Evolutionary conservation across 1,140 invertebrate species (phyloP).

Genomic region (Cotesia glomerata): DNA sequence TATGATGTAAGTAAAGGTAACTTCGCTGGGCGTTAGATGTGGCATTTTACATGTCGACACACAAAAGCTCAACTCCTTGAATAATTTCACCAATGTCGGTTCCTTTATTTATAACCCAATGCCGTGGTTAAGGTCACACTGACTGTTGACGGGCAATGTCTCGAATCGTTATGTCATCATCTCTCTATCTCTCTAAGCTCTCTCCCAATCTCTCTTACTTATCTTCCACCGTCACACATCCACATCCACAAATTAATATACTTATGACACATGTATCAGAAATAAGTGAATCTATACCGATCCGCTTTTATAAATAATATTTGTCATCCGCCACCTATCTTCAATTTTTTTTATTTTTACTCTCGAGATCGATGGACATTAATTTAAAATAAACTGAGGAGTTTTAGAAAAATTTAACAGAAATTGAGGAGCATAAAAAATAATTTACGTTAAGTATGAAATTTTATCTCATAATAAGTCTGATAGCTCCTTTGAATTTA

Average conservation of each 20-base stretch:
- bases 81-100: conserved; percentile 30
- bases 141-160: conserved; percentile 18
- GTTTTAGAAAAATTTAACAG: no score
- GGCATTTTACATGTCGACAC: not conserved
- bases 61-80: conserved; percentile 1
- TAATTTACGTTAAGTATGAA: no score
- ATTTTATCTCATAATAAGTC: no score
- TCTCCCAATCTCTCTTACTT: not conserved
- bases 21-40: not conserved
- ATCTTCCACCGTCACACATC: not conserved
- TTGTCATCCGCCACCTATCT: no score
- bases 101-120: conserved; percentile 36
- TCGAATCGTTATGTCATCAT: conserved; percentile 21
- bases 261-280: not conserved
- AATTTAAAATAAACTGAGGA: no score
- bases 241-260: not conserved
- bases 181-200: not conserved
- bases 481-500: no score
- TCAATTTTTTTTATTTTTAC: no score
- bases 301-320: no score
- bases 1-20: no score
- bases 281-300: no score
- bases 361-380: no score
- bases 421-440: no score
- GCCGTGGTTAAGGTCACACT: conserved; percentile 35